Conservation (phyloP, 2,888 invertebrate genomes). For the Helleia helle region DNA sequence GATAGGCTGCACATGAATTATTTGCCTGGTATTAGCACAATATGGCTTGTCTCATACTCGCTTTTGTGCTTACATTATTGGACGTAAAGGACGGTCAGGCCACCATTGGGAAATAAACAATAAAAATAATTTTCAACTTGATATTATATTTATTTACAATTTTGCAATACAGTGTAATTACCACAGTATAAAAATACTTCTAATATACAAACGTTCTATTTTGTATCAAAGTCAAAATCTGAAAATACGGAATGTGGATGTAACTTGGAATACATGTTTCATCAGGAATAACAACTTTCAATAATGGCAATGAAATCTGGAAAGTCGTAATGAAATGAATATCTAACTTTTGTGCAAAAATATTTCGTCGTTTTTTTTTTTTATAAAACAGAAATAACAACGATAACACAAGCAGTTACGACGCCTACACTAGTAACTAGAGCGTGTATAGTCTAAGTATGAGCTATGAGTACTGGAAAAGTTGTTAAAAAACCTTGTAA, state of each 20-base stretch:
- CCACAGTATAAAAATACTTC: constrained; percentile 55
- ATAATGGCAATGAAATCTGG: no score
- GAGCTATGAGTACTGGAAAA: no score
- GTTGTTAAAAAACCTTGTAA: no score
- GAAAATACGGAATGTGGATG: constrained; percentile 41
- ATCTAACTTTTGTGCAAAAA: constrained; percentile 12
- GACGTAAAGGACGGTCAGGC: no score
- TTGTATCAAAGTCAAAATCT: constrained; percentile 37
- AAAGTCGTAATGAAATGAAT: no score
- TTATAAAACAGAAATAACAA: neutral
- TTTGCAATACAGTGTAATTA: constrained; percentile 51
- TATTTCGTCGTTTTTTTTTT: neutral
- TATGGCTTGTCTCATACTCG: no score
- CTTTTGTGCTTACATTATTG: neutral
- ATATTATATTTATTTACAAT: constrained; percentile 48
- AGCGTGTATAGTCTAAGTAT: neutral
- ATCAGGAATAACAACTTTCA: constrained; percentile 10
- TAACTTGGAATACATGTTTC: constrained; percentile 22
- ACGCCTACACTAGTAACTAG: neutral
- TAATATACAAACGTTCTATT: constrained; percentile 26
- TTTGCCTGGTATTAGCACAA: no score
- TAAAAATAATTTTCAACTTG: constrained; percentile 1
- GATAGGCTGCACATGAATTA: no score
- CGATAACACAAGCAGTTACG: constrained; percentile 2
- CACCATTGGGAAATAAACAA: no score